Base-by-base conservation (phyloP, 2,797 vertebrate species). In the Scolopax rusticola region DNA sequence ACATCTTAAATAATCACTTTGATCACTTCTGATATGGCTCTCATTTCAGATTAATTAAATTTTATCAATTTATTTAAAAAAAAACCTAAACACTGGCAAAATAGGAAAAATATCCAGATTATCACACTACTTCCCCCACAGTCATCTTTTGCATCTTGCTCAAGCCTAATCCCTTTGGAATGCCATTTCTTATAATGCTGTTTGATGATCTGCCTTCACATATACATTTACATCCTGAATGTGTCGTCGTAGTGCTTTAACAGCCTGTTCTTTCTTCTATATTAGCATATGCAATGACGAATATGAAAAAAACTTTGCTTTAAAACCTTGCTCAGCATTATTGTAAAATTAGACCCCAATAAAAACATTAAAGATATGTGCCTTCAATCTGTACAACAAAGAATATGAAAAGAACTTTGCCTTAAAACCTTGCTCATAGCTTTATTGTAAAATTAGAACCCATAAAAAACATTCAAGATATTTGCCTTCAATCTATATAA, bases 351-450 rank as follows among this genome's bases (percentile, higher is more conserved):
- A 86, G 43, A 59, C 16, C 12, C 53, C 50, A 93, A 23, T 24
- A 47, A 86, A 96, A 85, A 64, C 69, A 79, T 81, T 84, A 32
- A 59, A 78, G 53, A 73, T 40, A 23, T 15, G 17, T 61, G 54
- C 43, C 47, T 86, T 88, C 50, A 88, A 85, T 21, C 32, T 51
- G 16, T 32, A 28, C 13, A 88, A 65, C 36, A 89, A 79, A 85
- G 47, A 40, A 40, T 40, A 40, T 43, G 41, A 43, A 50, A 47
- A 47, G 13, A 21, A 1, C 5, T 43, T 76, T 38, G 41, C 87
- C 85, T 95, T 83, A 84, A 91, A 83, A 86, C 53, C 33, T 36
- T 89, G n/a, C 27, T 93, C 25, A 78, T 24, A 78, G 43, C n/a
- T 51, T 84, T 68, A 89, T 27, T 78, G 27, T 65, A 83, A 69